Evolutionary conservation across 2,888 invertebrate genomes (phyloP), one percentile per base, ranked within the genome.

Genomic region (Clunio marinus): DNA sequence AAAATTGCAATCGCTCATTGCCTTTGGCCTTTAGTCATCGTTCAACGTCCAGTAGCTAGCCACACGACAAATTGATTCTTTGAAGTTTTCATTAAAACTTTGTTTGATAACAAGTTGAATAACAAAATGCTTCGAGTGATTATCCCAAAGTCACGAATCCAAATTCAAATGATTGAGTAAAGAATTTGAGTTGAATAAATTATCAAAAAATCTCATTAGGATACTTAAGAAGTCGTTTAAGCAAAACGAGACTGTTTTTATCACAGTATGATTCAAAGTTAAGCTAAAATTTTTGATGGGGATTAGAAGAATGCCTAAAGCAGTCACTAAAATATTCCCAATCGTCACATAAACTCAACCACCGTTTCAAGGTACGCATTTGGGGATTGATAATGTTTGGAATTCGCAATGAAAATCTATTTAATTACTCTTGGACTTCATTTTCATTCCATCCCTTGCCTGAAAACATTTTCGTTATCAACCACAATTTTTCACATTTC

Each of bases 51-150:
- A 15, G 41, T 41, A 41, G 41, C 41, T 15, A 41, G 15, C 41
- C 41, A n/a, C 55, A 22, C 55, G 55, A 57, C 55, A 57, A 57
- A 57, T 57, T 57, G 55, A 25, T 32, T 58, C 7, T n/a, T 57
- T 41, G 41, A 41, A 41, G 15, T 41, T 41, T 41, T n/a, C 41
- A 41, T 41, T 41, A 15, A 41, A 41, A 41, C 15, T 15, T 41
- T 15, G 10, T 15, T 41, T 41, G 28, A 27, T n/a, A n/a, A 4
- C 58, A 1, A 58, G 8, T 28, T 28, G 25, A 15, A 58, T 58
- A 32, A 46, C 20, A 17, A 17, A 20, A 46, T 46, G 17, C 41
- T 10, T 5, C 41, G 41, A 41, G 27, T 15, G 28, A 28, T 59
- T 25, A 59, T 59, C 27, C 28, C 27, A 15, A 28, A 59, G 59